Evolutionary conservation across 2,888 invertebrate genomes (phyloP).

Genomic region (Plebejus melissa): DNA sequence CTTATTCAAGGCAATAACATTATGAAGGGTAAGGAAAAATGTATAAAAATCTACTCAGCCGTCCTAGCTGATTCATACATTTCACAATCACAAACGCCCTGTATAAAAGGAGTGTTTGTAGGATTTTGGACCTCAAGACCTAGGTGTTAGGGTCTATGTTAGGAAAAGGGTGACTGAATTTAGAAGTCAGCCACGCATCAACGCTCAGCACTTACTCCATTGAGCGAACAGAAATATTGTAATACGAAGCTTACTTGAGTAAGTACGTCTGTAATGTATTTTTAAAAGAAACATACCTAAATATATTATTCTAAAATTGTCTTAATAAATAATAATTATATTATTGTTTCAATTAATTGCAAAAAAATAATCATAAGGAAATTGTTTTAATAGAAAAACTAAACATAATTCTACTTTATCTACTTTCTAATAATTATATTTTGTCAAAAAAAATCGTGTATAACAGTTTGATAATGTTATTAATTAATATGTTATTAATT

Average conservation of each 20-base stretch:
- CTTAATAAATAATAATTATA: neutral
- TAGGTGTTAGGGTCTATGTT: neutral
- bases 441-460: too few relatives aligned
- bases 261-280: neutral
- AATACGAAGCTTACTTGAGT: neutral
- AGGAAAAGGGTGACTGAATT: neutral
- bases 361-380: too few relatives aligned
- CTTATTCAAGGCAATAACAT: constrained; percentile 16
- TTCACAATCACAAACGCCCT: neutral
- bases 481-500: too few relatives aligned
- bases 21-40: constrained; percentile 8
- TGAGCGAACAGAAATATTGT: constrained; percentile 1
- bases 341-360: too few relatives aligned
- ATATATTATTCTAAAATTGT: neutral
- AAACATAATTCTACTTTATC: too few relatives aligned
- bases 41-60: constrained; percentile 20
- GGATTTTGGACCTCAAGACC: neutral
- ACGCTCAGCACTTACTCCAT: constrained; percentile 6
- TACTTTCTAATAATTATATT: too few relatives aligned
- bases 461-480: too few relatives aligned
- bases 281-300: neutral
- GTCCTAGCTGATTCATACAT: neutral
- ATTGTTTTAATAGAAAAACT: too few relatives aligned
- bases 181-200: constrained; percentile 15
- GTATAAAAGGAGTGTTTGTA: neutral